These are phyloP conservation scores for Sterrhoptilus dennistouni DNA, from an alignment of 2,113 vertebrate genomes.

Conservation along the genomic window DNA sequence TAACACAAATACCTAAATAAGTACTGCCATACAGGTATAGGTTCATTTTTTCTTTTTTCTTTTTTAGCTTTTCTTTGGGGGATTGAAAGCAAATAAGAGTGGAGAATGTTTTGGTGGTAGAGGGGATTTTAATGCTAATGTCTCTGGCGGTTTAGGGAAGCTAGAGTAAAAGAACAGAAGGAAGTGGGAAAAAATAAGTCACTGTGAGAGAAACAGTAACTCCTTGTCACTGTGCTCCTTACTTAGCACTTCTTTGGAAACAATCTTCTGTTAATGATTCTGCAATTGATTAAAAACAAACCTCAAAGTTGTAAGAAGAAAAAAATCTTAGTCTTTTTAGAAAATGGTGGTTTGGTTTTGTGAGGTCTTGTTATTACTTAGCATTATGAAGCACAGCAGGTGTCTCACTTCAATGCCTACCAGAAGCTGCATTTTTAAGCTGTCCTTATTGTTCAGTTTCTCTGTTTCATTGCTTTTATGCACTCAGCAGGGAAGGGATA, in stretches of 20 bases:
- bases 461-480: neutral
- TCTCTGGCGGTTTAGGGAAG: neutral
- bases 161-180: neutral
- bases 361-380: neutral
- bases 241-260: conserved; percentile 32
- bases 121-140: neutral
- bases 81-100: neutral
- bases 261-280: neutral
- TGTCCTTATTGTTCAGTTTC: neutral
- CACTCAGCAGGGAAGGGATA: rapidly evolving
- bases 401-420: neutral
- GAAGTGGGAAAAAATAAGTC: neutral
- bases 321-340: neutral
- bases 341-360: neutral
- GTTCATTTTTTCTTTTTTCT: rapidly evolving
- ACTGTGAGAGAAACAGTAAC: conserved; percentile 59
- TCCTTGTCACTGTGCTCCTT: conserved; percentile 29
- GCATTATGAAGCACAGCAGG: neutral
- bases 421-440: neutral
- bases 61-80: too few relatives aligned
- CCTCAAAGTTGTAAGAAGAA: neutral
- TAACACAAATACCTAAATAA: neutral
- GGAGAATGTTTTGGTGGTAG: neutral
- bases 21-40: neutral
- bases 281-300: conserved; percentile 4